These are phyloP conservation scores for Trachelus tabidus DNA, from an alignment of 2,888 invertebrate genomes.

Conservation along the genomic window DNA sequence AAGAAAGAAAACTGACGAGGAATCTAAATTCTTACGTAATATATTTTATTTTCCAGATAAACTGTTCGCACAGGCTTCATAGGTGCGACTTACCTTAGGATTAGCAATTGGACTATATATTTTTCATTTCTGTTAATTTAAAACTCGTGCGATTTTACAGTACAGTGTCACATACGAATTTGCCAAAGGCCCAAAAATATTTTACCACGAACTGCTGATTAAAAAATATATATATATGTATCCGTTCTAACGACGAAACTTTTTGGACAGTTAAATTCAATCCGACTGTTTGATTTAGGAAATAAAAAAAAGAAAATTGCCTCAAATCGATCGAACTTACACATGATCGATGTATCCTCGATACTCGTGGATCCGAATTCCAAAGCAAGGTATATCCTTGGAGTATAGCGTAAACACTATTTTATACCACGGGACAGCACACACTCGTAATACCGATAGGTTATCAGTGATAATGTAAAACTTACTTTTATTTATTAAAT, in stretches of 20 bases:
- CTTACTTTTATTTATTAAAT: not conserved
- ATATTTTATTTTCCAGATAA: not conserved
- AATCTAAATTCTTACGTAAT: not conserved
- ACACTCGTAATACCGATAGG: not conserved
- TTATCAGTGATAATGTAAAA: not conserved
- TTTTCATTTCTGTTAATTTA: not conserved
- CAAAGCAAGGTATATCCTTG: slow-evolving; percentile 38
- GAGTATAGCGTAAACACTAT: slow-evolving; percentile 10
- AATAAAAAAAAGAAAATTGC: not conserved
- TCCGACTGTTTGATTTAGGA: not conserved
- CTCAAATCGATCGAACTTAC: not conserved
- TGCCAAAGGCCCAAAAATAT: not conserved
- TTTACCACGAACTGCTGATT: not conserved
- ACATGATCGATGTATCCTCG: not conserved
- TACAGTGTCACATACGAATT: not conserved
- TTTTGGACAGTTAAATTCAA: not conserved
- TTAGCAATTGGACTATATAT: slow-evolving; percentile 29
- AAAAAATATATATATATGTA: not conserved
- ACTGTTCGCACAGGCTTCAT: slow-evolving; percentile 49
- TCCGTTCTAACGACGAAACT: not conserved
- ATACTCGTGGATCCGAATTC: slow-evolving; percentile 3
- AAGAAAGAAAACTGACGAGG: not conserved
- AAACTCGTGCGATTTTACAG: not conserved
- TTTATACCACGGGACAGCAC: not conserved
- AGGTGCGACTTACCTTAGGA: slow-evolving; percentile 41